A percentile compares a stretch with the other conserved stretches of the same genome.
These are phyloP conservation scores for Propithecus perrieri DNA, from an alignment of 2,797 vertebrate species.

Conservation along the genomic window DNA sequence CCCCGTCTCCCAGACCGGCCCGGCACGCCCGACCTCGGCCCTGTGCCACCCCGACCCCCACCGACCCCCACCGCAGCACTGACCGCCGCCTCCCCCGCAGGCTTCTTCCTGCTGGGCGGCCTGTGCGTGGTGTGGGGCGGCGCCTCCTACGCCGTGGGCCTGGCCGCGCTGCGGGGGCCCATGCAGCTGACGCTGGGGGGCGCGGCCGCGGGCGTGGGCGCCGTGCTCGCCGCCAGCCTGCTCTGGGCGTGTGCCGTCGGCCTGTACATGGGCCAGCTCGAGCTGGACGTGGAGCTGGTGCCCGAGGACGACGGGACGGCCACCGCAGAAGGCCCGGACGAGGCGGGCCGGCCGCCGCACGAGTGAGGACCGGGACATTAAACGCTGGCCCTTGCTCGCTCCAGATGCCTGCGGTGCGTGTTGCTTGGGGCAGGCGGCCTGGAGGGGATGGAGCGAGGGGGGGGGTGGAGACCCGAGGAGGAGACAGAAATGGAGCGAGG, in stretches of 20 bases:
- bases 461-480: not conserved
- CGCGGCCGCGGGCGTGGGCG: constrained; percentile 84
- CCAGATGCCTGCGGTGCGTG: not conserved
- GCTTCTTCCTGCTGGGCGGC: constrained; percentile 93
- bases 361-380: constrained; percentile 76
- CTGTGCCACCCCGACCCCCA: not conserved
- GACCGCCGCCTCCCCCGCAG: constrained; percentile 75
- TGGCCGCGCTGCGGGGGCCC: constrained; percentile 88
- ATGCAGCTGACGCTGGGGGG: constrained; percentile 91
- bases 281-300: constrained; percentile 92
- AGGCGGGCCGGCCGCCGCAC: constrained; percentile 69
- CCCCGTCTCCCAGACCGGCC: not conserved
- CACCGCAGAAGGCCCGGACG: constrained; percentile 78
- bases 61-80: not conserved
- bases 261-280: constrained; percentile 92
- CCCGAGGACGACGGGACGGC: constrained; percentile 88
- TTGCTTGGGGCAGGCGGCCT: not conserved
- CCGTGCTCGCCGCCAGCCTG: constrained; percentile 87
- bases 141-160: constrained; percentile 88
- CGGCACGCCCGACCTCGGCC: not conserved
- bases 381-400: constrained; percentile 47
- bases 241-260: constrained; percentile 94
- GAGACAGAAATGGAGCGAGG: not conserved
- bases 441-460: not conserved
- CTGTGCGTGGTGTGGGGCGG: constrained; percentile 91